phyloP scores from a whole-genome alignment of 1,140 invertebrate genomes.

The Sitophilus oryzae region DNA sequence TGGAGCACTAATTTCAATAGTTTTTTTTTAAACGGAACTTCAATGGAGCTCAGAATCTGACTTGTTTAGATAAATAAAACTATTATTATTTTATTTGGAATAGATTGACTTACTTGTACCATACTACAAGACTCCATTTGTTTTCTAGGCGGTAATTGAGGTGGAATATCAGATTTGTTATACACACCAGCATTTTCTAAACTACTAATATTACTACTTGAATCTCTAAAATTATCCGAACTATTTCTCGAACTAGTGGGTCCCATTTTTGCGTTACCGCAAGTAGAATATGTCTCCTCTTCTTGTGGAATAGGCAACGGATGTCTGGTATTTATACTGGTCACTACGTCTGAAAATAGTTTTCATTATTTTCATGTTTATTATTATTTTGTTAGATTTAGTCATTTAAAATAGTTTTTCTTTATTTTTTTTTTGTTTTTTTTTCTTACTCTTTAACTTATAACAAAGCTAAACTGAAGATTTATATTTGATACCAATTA shows the following conservation, averaged over 20 bases:
- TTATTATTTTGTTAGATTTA: too few species aligned
- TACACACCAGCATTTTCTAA: neutral
- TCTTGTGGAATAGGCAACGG: neutral
- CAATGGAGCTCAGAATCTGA: too few species aligned
- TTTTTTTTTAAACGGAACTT: too few species aligned
- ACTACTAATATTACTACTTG: neutral
- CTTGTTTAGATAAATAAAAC: too few species aligned
- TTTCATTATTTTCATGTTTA: too few species aligned
- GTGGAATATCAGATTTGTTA: constrained; percentile 63
- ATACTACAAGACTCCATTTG: constrained; percentile 56
- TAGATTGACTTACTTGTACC: constrained; percentile 3
- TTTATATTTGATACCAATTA: too few species aligned
- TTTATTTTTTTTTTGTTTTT: too few species aligned
- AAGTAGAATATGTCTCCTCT: neutral
- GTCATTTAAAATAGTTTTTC: too few species aligned
- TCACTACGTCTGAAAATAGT: neutral
- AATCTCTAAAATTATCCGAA: neutral
- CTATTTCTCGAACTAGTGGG: neutral
- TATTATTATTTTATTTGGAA: constrained; percentile 1
- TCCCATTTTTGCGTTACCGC: neutral
- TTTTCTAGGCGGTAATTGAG: constrained; percentile 83
- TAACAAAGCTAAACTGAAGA: too few species aligned
- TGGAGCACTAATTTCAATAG: too few species aligned
- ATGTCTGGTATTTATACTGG: neutral
- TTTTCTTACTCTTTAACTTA: too few species aligned